A percentile compares a stretch with the other conserved stretches of the same genome.
phyloP scores from a whole-genome alignment of 2,113 vertebrate genomes.

The Burhinus oedicnemus region DNA sequence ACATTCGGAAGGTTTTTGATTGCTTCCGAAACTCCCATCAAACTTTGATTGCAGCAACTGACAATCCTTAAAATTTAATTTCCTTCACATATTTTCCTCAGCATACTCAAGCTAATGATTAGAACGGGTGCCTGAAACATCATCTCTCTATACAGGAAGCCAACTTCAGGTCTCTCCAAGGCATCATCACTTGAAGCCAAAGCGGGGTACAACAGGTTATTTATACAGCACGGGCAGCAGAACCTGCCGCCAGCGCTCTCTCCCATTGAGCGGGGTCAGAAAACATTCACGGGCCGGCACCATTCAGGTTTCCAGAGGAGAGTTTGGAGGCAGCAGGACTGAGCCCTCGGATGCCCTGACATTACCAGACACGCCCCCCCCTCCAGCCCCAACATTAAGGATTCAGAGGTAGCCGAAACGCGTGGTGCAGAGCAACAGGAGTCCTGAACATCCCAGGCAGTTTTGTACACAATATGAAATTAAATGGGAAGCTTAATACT shows the following conservation, averaged over 20 bases:
- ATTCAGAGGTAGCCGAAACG: not conserved
- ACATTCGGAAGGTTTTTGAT: not conserved
- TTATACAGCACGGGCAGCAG: fast-evolving
- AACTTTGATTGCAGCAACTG: not conserved
- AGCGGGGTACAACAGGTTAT: not conserved
- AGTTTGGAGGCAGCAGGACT: not conserved
- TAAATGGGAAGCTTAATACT: not conserved
- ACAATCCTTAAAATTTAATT: not conserved
- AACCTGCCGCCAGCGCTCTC: not conserved
- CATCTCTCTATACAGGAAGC: not conserved
- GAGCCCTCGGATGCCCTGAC: fast-evolving
- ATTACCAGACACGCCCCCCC: too few species aligned
- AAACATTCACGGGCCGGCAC: fast-evolving
- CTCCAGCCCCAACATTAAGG: not conserved
- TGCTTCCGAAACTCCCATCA: not conserved
- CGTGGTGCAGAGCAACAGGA: fast-evolving
- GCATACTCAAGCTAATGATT: not conserved
- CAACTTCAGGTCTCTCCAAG: not conserved
- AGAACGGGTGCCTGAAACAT: not conserved
- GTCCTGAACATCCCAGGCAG: not conserved
- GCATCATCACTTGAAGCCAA: not conserved
- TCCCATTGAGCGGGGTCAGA: not conserved
- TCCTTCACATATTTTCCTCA: not conserved
- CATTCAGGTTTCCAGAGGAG: not conserved
- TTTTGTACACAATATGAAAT: not conserved